phyloP scores from a whole-genome alignment of 2,888 invertebrate species.

The Thumatha senex region DNA sequence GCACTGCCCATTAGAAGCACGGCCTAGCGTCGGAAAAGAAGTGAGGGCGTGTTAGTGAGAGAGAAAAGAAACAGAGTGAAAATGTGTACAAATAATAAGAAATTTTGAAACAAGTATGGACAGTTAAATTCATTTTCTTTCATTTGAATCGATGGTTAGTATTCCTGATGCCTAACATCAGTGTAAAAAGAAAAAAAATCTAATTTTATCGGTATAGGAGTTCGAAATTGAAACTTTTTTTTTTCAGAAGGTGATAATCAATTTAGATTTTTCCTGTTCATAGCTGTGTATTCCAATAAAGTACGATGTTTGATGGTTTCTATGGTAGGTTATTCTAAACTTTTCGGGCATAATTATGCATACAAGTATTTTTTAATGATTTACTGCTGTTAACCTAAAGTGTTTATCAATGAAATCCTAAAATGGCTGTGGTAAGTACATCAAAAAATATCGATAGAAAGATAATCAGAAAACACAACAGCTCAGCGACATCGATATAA shows the following conservation, averaged over 20 bases:
- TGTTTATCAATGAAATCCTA: neutral
- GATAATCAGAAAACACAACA: constrained; percentile 49
- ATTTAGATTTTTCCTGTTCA: too few relatives aligned
- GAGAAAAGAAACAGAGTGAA: constrained; percentile 18
- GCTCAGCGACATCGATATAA: constrained; percentile 70
- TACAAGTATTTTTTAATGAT: neutral
- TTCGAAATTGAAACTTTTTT: too few relatives aligned
- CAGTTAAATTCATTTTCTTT: neutral
- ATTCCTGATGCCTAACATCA: too few relatives aligned
- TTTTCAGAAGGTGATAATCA: too few relatives aligned
- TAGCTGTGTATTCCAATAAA: too few relatives aligned
- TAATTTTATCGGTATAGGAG: too few relatives aligned
- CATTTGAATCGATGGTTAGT: too few relatives aligned
- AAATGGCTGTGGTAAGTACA: neutral
- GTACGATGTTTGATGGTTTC: too few relatives aligned
- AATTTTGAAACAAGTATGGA: neutral
- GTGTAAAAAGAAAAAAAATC: too few relatives aligned
- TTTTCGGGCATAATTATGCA: too few relatives aligned
- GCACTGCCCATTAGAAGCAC: constrained; percentile 96
- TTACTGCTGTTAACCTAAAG: neutral
- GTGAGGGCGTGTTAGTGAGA: constrained; percentile 73
- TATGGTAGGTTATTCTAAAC: too few relatives aligned
- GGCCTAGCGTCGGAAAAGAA: constrained; percentile 86
- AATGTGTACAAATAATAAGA: constrained; percentile 10
- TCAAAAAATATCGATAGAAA: constrained; percentile 9